phyloP scores from a whole-genome alignment of 2,797 vertebrate genomes.

The Alosa sapidissima region DNA sequence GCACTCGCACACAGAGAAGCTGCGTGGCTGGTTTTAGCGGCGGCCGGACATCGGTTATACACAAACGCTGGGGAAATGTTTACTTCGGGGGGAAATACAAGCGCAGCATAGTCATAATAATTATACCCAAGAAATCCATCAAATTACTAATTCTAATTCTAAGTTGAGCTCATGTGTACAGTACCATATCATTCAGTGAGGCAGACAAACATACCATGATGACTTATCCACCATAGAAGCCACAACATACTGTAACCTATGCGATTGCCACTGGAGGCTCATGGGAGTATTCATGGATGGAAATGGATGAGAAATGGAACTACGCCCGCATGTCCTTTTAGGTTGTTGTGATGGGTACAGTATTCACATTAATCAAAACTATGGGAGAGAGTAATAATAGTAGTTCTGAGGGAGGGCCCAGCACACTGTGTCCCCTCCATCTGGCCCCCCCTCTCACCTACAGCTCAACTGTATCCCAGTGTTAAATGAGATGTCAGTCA shows the following conservation, averaged over 20 bases:
- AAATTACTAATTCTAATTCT: not conserved
- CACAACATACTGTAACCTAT: not conserved
- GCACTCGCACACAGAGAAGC: slow-evolving; percentile 27
- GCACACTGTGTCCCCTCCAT: not conserved
- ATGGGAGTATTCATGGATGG: not conserved
- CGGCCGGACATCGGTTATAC: slow-evolving; percentile 34
- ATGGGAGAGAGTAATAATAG: not conserved
- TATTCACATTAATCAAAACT: not conserved
- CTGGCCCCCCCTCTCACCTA: not conserved
- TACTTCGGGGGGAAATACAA: slow-evolving; percentile 39
- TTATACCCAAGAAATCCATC: slow-evolving; percentile 13
- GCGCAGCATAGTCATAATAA: slow-evolving; percentile 35
- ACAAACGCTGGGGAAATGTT: slow-evolving; percentile 34
- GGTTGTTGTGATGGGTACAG: slow-evolving; percentile 4
- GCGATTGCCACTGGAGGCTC: not conserved
- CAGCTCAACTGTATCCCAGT: not conserved
- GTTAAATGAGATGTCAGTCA: slow-evolving; percentile 52
- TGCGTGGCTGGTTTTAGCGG: slow-evolving; percentile 33
- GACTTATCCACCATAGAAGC: not conserved
- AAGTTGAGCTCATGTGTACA: not conserved
- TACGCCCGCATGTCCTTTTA: not conserved
- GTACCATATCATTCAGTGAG: not conserved
- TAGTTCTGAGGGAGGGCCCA: not conserved
- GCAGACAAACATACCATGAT: not conserved
- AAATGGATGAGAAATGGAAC: not conserved